Evolutionary conservation across 1,140 invertebrate species (phyloP), one percentile per base, ranked within the genome.

Genomic region (Temnothorax curvispinosus): DNA sequence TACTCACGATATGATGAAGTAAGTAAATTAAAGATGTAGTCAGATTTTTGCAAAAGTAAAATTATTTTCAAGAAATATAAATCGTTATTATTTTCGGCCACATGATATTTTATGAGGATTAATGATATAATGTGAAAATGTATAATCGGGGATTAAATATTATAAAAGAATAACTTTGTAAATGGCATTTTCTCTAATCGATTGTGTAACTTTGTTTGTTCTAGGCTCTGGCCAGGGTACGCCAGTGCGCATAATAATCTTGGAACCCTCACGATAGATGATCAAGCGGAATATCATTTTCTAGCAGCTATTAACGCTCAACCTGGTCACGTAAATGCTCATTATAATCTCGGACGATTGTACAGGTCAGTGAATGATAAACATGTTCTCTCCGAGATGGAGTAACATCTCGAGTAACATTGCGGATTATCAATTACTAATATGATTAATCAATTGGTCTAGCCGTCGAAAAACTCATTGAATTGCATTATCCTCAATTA

Each of bases 201-300:
- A 27, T 27, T 27, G 27, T 27, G 27, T 27, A 27, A 27, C 27
- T 84, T 89, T 74, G 35, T 86, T 80, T 89, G 75, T 96, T 96
- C 62, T 93, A 98, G 98, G 93, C 93, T 98, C 75, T 98, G 98
- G 97, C 98, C 98, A 35, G 96, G 96, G 27, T 98, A 98, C 94
- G 97, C 98, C 0, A 98, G 98, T 93, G 98, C 98, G 0, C 97
- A 98, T 94, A 99, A 98, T 93, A 99, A 99, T 95, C 96, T 99
- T 44, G 98, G 98, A 15, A 98, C 98, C 0, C 93, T 98, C 80
- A 96, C 98, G 67, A 94, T 95, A 15, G 96, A 97, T 56, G 95
- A 96, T 8, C 96, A 97, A 91, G 97, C 98, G 4, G 97, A 98
- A 92, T 93, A 96, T 67, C 97, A 98, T 93, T 98, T 98, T 94